A percentile compares a stretch with the other conserved stretches of the same genome.
phyloP scores from a whole-genome alignment of 2,888 invertebrate species.

The Heliconius erato region DNA sequence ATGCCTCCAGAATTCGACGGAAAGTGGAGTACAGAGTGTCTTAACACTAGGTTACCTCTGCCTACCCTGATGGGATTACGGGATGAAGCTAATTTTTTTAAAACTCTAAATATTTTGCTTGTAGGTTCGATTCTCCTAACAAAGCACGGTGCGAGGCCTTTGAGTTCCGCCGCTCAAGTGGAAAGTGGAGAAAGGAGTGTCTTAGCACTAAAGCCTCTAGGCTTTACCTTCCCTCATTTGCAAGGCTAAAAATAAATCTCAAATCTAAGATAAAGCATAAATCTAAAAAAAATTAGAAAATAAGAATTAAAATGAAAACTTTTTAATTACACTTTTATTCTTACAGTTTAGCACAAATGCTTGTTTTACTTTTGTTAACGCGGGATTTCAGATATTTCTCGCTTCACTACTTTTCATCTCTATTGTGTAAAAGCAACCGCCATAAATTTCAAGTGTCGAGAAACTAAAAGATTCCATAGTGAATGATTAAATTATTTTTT shows the following conservation, averaged over 20 bases:
- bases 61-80: too few relatives aligned
- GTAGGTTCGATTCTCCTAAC: too few relatives aligned
- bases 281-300: conserved; percentile 3
- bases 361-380: conserved; percentile 41
- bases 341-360: conserved; percentile 33
- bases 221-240: not conserved
- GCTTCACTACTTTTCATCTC: conserved; percentile 51
- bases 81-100: too few relatives aligned
- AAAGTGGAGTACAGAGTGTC: too few relatives aligned
- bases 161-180: too few relatives aligned
- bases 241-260: not conserved
- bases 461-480: conserved; percentile 50
- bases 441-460: conserved; percentile 54
- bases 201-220: not conserved
- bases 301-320: conserved; percentile 23
- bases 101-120: too few relatives aligned
- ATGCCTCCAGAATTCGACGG: too few relatives aligned
- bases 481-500: conserved; percentile 46
- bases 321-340: conserved; percentile 42
- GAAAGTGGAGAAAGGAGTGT: not conserved
- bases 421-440: conserved; percentile 53
- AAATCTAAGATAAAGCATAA: not conserved
- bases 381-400: conserved; percentile 46
- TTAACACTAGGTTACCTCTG: too few relatives aligned
- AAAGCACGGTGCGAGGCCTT: too few relatives aligned